Conservation (phyloP, 2,113 vertebrate genomes). For the Carlito syrichta region DNA sequence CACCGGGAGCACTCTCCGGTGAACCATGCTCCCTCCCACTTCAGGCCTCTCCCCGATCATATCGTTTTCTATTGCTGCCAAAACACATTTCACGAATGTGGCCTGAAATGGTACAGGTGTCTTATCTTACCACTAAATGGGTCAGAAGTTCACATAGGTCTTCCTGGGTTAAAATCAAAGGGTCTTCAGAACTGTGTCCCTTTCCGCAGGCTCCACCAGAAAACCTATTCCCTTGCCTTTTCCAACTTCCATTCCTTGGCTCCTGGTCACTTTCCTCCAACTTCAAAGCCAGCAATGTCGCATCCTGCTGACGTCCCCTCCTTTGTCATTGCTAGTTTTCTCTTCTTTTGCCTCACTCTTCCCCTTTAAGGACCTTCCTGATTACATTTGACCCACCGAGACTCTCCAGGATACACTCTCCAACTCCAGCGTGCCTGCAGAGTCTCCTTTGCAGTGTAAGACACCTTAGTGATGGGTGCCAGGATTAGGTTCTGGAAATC, state of each 20-base stretch:
- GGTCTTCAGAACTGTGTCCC: background rate
- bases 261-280: background rate
- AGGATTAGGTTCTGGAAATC: no score
- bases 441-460: background rate
- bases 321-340: background rate
- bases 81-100: background rate
- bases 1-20: background rate
- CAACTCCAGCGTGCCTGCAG: no score
- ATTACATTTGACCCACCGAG: no score
- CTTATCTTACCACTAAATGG: background rate
- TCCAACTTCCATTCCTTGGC: no score
- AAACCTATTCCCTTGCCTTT: background rate
- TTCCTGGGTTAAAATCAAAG: background rate
- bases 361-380: background rate
- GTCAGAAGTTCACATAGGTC: background rate
- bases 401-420: no score
- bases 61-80: background rate
- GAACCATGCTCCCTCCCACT: background rate
- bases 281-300: background rate
- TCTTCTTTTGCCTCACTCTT: background rate
- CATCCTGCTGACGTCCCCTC: background rate
- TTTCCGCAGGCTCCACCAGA: no score
- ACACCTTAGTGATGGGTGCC: accelerated
- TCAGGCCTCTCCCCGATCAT: background rate
- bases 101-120: background rate